Conservation (phyloP, 2,888 invertebrate genomes). For the Oithona nana region DNA sequence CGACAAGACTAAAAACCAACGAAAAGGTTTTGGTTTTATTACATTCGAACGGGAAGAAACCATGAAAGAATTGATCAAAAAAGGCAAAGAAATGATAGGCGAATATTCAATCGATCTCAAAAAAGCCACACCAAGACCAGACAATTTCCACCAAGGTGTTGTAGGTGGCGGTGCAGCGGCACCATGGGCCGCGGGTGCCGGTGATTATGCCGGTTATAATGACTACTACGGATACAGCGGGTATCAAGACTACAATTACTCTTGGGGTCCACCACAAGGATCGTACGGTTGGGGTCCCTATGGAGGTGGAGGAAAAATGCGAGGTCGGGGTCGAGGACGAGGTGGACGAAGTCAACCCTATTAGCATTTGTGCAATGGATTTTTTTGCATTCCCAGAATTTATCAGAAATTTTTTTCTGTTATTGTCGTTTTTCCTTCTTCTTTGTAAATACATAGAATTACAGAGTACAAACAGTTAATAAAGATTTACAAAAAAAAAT, state of each 20-base stretch:
- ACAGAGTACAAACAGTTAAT: too few species aligned
- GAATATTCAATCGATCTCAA: constrained; percentile 54
- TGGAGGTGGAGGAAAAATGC: neutral
- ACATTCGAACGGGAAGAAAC: constrained; percentile 89
- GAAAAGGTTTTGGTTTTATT: constrained; percentile 91
- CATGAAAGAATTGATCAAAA: constrained; percentile 71
- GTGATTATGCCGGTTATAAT: neutral
- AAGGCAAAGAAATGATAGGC: constrained; percentile 42
- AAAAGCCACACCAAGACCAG: constrained; percentile 53
- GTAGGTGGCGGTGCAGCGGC: neutral
- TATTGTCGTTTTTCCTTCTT: too few species aligned
- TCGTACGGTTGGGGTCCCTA: neutral
- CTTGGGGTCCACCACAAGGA: too few species aligned
- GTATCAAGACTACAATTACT: neutral
- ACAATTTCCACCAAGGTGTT: neutral
- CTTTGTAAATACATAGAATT: too few species aligned
- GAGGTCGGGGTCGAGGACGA: neutral
- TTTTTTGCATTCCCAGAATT: too few species aligned
- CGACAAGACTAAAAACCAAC: constrained; percentile 86
- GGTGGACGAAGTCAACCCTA: neutral
- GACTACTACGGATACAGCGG: neutral
- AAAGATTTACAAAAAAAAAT: too few species aligned
- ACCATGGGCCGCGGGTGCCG: neutral
- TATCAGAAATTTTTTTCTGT: too few species aligned
- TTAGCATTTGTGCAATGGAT: too few species aligned